Percentiles rank a stretch among this genome's conserved stretches.
Conservation (phyloP, 2,113 vertebrate genomes). For the Brienomyrus brachyistius region DNA sequence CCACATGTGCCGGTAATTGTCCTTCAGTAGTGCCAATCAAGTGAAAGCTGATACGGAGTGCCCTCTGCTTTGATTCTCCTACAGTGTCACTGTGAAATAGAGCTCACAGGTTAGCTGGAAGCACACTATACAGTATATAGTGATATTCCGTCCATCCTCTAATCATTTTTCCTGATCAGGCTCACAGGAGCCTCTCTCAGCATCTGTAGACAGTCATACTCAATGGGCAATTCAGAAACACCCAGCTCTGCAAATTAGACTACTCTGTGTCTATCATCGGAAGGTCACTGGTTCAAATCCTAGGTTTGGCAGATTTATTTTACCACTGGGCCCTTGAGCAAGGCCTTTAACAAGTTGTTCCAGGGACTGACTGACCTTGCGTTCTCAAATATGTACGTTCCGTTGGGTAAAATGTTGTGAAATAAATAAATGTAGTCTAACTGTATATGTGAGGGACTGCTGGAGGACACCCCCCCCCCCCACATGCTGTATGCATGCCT, state of each 20-base stretch:
- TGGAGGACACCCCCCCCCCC: neutral
- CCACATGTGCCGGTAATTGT: slow-evolving; percentile 80
- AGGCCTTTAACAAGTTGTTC: neutral
- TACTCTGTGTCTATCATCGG: neutral
- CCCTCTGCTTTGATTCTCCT: neutral
- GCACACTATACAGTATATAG: neutral
- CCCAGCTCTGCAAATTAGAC: neutral
- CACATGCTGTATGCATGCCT: too few relatives aligned
- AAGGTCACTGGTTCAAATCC: neutral
- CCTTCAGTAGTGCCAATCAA: neutral
- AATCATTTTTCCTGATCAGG: neutral
- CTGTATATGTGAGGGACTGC: neutral
- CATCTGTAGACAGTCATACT: neutral
- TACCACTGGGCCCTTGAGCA: neutral
- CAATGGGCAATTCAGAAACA: neutral
- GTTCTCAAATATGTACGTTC: neutral
- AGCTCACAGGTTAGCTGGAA: neutral
- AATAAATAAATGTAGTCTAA: neutral
- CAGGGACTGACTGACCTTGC: neutral
- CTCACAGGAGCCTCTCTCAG: neutral
- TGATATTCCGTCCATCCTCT: neutral
- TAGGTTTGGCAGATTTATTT: neutral
- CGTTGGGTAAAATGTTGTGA: neutral
- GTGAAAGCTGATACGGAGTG: neutral
- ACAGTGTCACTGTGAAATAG: neutral